Percentiles rank a stretch among this genome's conserved stretches.
These are phyloP conservation scores for Hyla sarda DNA, from an alignment of 2,113 vertebrate genomes.

Conservation along the genomic window DNA sequence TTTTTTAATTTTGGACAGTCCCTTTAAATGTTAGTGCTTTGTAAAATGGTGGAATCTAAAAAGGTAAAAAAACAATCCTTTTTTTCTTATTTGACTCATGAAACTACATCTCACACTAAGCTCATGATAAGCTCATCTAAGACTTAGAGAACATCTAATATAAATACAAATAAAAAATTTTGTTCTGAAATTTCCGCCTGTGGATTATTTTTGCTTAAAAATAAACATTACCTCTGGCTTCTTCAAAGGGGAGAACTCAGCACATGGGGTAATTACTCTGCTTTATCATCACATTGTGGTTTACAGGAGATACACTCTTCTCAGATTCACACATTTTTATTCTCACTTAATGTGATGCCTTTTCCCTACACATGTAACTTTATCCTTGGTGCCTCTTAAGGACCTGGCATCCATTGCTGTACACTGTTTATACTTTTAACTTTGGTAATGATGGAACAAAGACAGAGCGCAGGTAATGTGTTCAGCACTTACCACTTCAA, in stretches of 20 bases:
- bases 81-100: not conserved
- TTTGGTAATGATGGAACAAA: constrained; percentile 72
- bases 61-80: not conserved
- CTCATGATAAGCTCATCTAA: constrained; percentile 26
- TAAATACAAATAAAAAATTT: not conserved
- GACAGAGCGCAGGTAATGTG: constrained; percentile 64
- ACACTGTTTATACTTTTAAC: constrained; percentile 68
- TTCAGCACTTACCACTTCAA: constrained; percentile 72
- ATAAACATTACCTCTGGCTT: constrained; percentile 46
- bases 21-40: too few species aligned
- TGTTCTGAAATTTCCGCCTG: constrained; percentile 52
- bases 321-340: constrained; percentile 59
- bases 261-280: constrained; percentile 67
- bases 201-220: constrained; percentile 54
- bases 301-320: constrained; percentile 64
- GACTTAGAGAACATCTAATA: constrained; percentile 25
- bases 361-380: constrained; percentile 69
- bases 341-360: constrained; percentile 66
- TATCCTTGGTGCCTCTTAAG: constrained; percentile 72
- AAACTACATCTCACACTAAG: not conserved
- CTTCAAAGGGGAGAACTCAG: constrained; percentile 64
- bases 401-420: constrained; percentile 69
- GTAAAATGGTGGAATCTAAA: not conserved
- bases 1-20: too few species aligned
- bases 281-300: constrained; percentile 72